These are phyloP conservation scores for Dolichallabes microphthalmus DNA, from an alignment of 2,113 vertebrate genomes.

Conservation along the genomic window DNA sequence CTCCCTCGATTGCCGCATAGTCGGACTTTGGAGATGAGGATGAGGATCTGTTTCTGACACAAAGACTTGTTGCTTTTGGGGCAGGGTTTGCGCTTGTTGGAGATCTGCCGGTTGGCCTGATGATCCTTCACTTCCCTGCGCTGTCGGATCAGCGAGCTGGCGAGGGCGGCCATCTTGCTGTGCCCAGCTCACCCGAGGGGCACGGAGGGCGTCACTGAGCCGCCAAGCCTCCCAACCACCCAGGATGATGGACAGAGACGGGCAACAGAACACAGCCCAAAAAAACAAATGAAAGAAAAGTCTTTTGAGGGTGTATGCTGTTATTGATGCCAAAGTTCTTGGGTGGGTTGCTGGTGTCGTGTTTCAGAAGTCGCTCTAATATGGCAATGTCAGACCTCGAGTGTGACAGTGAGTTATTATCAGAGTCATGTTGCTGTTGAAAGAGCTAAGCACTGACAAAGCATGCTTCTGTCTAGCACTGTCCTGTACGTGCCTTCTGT, in stretches of 20 bases:
- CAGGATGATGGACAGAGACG: conserved; percentile 62
- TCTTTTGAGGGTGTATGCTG: conserved; percentile 25
- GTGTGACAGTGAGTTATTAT: conserved; percentile 37
- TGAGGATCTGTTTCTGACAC: conserved; percentile 87
- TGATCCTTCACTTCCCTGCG: conserved; percentile 85
- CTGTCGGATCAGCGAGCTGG: conserved; percentile 87
- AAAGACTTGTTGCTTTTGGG: conserved; percentile 88
- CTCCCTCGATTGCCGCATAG: conserved; percentile 82
- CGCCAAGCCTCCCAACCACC: conserved; percentile 68
- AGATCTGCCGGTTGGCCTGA: conserved; percentile 78
- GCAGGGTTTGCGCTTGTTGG: conserved; percentile 84
- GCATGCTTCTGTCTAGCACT: not conserved
- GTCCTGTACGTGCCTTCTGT: not conserved
- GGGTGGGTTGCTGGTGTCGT: conserved; percentile 20
- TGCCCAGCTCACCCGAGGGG: conserved; percentile 64
- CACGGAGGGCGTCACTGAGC: conserved; percentile 67
- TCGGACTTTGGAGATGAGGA: conserved; percentile 86
- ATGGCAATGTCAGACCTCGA: conserved; percentile 43
- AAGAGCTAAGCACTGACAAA: conserved; percentile 15
- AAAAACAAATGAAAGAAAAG: not conserved
- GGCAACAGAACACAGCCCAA: conserved; percentile 30
- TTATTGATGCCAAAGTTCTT: conserved; percentile 13
- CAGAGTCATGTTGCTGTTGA: conserved; percentile 48
- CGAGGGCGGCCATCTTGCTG: conserved; percentile 83
- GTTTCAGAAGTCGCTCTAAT: conserved; percentile 52